Conservation (phyloP, 2,888 invertebrate species). For the Eristalis pertinax region DNA sequence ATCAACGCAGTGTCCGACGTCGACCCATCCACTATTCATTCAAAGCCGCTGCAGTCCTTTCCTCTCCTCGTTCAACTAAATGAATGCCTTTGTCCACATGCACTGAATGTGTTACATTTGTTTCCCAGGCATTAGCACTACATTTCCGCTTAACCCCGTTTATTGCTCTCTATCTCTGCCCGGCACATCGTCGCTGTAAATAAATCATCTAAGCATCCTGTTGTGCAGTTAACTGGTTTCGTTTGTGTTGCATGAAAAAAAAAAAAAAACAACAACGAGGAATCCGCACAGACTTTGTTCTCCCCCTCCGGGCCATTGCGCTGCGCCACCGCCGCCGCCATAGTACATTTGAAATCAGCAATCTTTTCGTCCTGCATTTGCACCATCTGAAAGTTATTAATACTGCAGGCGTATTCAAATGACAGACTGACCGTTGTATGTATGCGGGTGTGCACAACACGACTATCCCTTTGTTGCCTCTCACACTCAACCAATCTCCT, state of each 20-base stretch:
- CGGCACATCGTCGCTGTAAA: constrained; percentile 9
- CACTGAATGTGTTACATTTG: not conserved
- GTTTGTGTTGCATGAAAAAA: not conserved
- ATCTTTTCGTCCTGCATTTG: constrained; percentile 51
- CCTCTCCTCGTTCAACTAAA: not conserved
- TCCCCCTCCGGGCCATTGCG: not conserved
- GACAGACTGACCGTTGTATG: constrained; percentile 17
- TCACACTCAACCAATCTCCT: not conserved
- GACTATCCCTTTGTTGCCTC: constrained; percentile 26
- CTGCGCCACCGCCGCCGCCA: not conserved
- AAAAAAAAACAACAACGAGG: not conserved
- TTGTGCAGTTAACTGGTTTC: constrained; percentile 1
- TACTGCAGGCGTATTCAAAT: constrained; percentile 54
- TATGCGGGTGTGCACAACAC: not conserved
- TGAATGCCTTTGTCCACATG: constrained; percentile 2
- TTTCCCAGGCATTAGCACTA: constrained; percentile 12
- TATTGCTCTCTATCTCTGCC: constrained; percentile 23
- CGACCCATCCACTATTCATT: not conserved
- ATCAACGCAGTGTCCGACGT: no score
- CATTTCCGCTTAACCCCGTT: constrained; percentile 39
- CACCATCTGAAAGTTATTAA: constrained; percentile 66
- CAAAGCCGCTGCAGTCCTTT: no score
- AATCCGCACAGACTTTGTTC: not conserved
- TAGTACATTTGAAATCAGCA: constrained; percentile 51
- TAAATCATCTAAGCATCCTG: constrained; percentile 41